phyloP scores from a whole-genome alignment of 2,797 vertebrate genomes.

The Alectoris magna region DNA sequence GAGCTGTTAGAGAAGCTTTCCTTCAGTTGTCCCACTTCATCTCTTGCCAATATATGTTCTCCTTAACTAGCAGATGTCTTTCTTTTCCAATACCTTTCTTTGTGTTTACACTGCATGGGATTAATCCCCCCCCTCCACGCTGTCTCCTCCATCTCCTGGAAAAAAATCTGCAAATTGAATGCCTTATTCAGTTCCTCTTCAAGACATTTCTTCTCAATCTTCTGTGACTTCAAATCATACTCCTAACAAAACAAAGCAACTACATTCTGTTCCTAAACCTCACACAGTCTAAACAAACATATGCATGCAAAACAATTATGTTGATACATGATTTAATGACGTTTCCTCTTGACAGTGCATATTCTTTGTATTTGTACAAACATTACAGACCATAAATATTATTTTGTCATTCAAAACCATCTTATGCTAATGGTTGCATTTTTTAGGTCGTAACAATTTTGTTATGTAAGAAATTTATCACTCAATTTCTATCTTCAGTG shows the following conservation, averaged over 20 bases:
- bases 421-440: background rate
- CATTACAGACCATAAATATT: background rate
- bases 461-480: background rate
- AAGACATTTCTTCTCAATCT: background rate
- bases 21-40: slow-evolving; percentile 34
- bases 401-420: background rate
- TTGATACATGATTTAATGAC: background rate
- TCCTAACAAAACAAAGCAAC: background rate
- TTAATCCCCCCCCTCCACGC: background rate
- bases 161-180: background rate
- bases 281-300: background rate
- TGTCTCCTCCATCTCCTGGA: slow-evolving; percentile 3
- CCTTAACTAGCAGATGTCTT: slow-evolving; percentile 8
- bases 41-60: slow-evolving; percentile 50
- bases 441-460: background rate
- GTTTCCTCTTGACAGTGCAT: background rate
- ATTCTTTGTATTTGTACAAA: background rate
- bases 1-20: slow-evolving; percentile 13
- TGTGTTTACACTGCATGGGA: background rate
- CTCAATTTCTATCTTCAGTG: accelerated
- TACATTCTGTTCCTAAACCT: background rate
- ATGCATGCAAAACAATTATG: background rate
- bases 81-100: slow-evolving; percentile 33
- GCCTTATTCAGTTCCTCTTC: slow-evolving; percentile 16
- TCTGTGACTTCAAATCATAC: background rate